A percentile compares a stretch with the other conserved stretches of the same genome.
phyloP scores from a whole-genome alignment of 1,140 invertebrate species.

The Ostrea edulis region DNA sequence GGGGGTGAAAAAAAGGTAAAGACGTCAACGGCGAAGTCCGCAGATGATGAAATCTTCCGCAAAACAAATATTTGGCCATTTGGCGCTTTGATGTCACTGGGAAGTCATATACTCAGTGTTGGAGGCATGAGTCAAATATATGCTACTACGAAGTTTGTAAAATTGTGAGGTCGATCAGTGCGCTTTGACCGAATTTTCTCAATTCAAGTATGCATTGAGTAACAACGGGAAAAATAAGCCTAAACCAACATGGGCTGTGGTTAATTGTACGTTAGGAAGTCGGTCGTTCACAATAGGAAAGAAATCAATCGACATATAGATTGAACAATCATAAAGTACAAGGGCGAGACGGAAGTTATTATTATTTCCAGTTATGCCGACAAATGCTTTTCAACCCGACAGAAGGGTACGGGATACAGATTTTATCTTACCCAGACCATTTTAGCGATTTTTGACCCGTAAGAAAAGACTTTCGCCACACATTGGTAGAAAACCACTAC shows the following conservation, averaged over 20 bases:
- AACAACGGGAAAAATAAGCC: not conserved
- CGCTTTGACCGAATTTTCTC: slow-evolving; percentile 28
- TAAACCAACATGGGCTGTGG: not conserved
- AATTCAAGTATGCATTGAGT: not conserved
- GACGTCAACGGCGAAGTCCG: not conserved
- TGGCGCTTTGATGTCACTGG: slow-evolving; percentile 19
- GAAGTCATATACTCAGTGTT: not conserved
- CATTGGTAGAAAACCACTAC: not conserved
- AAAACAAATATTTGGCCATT: slow-evolving; percentile 36
- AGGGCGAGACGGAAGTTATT: slow-evolving; percentile 20
- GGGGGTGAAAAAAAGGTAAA: not conserved
- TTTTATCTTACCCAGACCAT: not conserved
- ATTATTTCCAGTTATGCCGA: not conserved
- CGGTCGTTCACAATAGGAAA: not conserved
- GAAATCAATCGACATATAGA: not conserved
- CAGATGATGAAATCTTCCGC: slow-evolving; percentile 29
- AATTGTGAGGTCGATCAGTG: not conserved
- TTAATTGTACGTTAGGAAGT: not conserved
- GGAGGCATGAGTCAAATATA: slow-evolving; percentile 4
- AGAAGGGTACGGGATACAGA: not conserved
- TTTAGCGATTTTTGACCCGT: not conserved
- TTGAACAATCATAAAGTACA: not conserved
- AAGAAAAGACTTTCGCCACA: not conserved
- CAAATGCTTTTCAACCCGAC: not conserved
- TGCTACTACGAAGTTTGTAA: not conserved